A percentile compares a stretch with the other conserved stretches of the same genome.
Evolutionary conservation across 2,888 invertebrate genomes (phyloP).

Genomic region (Thymelicus acteon): DNA sequence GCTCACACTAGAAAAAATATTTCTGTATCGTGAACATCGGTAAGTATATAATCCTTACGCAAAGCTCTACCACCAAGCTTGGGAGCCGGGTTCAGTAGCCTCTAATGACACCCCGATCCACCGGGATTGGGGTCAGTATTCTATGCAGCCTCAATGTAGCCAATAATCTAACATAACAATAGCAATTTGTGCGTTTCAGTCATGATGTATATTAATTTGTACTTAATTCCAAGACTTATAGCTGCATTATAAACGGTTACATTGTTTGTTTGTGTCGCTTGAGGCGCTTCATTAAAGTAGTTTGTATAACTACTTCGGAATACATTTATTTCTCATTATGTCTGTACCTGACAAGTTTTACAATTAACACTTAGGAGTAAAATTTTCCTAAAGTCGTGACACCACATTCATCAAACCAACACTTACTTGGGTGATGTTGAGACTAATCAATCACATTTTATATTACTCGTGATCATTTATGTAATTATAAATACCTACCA

Average conservation of each 20-base stretch:
- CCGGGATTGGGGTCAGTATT: no score
- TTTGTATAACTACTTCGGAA: constrained; percentile 40
- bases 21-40: no score
- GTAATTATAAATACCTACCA: constrained; percentile 11
- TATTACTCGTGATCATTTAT: constrained; percentile 12
- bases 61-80: no score
- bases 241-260: constrained; percentile 15
- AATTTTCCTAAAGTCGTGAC: constrained; percentile 48
- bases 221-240: not conserved
- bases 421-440: constrained; percentile 10
- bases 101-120: no score
- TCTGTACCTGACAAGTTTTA: constrained; percentile 41
- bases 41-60: no score
- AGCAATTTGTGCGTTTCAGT: not conserved
- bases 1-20: no score
- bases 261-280: constrained; percentile 34
- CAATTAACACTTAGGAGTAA: constrained; percentile 45
- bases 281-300: constrained; percentile 31
- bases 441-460: constrained; percentile 34
- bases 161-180: no score
- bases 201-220: not conserved
- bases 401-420: constrained; percentile 20
- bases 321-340: constrained; percentile 45
- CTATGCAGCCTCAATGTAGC: no score
- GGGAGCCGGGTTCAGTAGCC: no score